Conservation (phyloP, 2,113 vertebrate species). For the Pogonocichla stellata region DNA sequence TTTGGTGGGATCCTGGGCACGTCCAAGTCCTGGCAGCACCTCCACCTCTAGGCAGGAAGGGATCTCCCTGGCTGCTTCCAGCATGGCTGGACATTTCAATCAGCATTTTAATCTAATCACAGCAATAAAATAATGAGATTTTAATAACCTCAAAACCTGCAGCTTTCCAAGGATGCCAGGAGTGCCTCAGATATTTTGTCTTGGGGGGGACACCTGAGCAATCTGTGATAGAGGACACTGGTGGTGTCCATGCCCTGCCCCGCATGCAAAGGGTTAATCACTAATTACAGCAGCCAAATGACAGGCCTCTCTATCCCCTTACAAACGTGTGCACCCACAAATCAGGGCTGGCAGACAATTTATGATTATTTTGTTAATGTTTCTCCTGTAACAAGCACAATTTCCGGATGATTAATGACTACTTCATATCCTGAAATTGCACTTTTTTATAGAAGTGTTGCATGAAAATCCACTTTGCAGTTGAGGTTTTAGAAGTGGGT, state of each 20-base stretch:
- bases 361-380: conserved; percentile 64
- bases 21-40: background rate
- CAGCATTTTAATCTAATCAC: background rate
- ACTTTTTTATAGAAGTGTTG: background rate
- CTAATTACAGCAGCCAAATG: conserved; percentile 17
- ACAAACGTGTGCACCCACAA: background rate
- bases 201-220: rapidly evolving
- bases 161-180: background rate
- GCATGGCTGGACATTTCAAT: background rate
- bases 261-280: background rate
- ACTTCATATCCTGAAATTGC: background rate
- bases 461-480: background rate
- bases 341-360: conserved; percentile 53
- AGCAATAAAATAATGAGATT: background rate
- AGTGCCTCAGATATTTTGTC: background rate
- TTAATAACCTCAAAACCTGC: background rate
- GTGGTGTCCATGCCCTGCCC: rapidly evolving
- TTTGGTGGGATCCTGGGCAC: background rate
- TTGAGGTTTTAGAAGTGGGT: background rate
- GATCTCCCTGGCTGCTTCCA: background rate
- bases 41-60: too few relatives aligned
- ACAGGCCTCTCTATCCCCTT: background rate
- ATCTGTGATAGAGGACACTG: background rate
- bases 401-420: conserved; percentile 53
- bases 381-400: conserved; percentile 42